Evolutionary conservation across 2,113 vertebrate genomes (phyloP).

Genomic region (Lipotes vexillifer): DNA sequence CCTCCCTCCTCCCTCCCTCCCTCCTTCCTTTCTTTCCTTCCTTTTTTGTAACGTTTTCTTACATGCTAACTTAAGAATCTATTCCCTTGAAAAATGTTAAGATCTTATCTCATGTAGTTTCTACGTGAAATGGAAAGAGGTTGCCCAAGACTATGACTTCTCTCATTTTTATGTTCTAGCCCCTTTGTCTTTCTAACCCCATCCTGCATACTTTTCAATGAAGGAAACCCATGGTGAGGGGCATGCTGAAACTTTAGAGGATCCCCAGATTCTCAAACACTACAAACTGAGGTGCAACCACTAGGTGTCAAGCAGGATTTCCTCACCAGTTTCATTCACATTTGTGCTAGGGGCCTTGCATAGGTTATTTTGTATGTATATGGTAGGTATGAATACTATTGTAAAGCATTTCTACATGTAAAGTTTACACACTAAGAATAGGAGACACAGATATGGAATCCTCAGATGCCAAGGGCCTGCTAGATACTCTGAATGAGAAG

Average conservation of each 20-base stretch:
- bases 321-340: neutral
- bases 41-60: neutral
- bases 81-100: neutral
- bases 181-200: neutral
- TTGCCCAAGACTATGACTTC: neutral
- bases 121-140: neutral
- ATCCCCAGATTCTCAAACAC: neutral
- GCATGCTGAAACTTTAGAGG: neutral
- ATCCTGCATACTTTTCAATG: neutral
- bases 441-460: neutral
- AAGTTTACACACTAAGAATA: neutral
- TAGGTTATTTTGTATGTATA: neutral
- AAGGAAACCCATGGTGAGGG: neutral
- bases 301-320: neutral
- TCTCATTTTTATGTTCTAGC: neutral
- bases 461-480: neutral
- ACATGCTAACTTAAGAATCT: neutral
- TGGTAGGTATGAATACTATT: neutral
- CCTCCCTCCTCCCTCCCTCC: neutral
- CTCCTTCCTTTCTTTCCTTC: too few species aligned
- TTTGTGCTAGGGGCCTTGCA: neutral
- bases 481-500: neutral
- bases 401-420: neutral
- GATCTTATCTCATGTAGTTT: neutral
- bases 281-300: neutral